Evolutionary conservation across 2,888 invertebrate genomes (phyloP).

Genomic region (Mantis religiosa): DNA sequence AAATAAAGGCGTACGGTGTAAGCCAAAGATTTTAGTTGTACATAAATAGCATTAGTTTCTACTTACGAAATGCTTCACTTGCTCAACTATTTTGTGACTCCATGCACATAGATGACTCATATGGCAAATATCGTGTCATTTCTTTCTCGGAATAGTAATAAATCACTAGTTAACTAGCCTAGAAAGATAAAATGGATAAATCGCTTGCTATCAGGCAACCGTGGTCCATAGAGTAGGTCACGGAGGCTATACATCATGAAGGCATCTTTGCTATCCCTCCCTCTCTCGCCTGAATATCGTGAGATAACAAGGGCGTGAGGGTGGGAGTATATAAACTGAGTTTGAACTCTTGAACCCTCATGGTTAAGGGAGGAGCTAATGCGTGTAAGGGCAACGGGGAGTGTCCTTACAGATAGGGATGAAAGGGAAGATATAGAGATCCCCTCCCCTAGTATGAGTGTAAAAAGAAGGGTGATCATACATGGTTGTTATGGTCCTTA

Average conservation of each 20-base stretch:
- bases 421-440: background rate
- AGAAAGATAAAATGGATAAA: background rate
- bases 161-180: background rate
- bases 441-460: too few relatives aligned
- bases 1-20: too few relatives aligned
- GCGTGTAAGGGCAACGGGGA: background rate
- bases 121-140: too few relatives aligned
- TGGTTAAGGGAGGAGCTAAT: background rate
- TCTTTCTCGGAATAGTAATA: background rate
- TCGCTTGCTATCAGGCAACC: background rate
- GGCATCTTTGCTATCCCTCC: background rate
- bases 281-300: background rate
- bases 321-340: background rate
- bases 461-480: too few relatives aligned
- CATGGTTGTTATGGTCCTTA: too few relatives aligned
- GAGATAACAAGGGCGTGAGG: slow-evolving; percentile 1
- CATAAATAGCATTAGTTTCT: too few relatives aligned
- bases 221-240: background rate
- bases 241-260: background rate
- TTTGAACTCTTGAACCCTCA: slow-evolving; percentile 9
- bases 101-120: too few relatives aligned
- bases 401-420: background rate
- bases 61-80: too few relatives aligned
- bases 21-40: too few relatives aligned
- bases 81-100: too few relatives aligned